Conservation (phyloP, 2,888 invertebrate genomes). For the Exocentrus adspersus region DNA sequence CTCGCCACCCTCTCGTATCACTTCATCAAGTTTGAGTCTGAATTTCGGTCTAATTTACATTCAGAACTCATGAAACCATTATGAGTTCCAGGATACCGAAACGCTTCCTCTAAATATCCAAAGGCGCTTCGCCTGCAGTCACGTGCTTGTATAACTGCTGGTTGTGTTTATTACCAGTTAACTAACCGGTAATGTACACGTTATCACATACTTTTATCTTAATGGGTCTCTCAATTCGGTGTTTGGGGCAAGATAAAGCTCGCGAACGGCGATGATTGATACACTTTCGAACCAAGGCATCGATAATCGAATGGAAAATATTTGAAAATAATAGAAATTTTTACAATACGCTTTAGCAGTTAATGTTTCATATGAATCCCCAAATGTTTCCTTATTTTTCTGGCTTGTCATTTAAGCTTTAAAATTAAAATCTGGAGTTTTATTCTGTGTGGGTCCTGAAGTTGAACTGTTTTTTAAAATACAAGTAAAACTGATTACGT, state of each 20-base stretch:
- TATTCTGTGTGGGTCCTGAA: too few relatives aligned
- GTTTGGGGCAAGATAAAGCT: neutral
- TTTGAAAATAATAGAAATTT: too few relatives aligned
- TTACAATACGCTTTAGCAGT: too few relatives aligned
- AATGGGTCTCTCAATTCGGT: constrained; percentile 4
- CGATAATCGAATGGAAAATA: too few relatives aligned
- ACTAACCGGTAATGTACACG: constrained; percentile 48
- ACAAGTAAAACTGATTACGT: too few relatives aligned
- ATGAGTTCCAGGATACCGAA: neutral
- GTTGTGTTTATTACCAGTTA: constrained; percentile 51
- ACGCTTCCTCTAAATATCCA: neutral
- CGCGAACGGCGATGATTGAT: constrained; percentile 3
- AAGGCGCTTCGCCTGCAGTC: constrained; percentile 31
- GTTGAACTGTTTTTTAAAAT: too few relatives aligned
- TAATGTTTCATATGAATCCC: too few relatives aligned
- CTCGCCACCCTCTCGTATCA: too few relatives aligned
- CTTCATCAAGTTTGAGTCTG: too few relatives aligned
- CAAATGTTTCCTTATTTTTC: too few relatives aligned
- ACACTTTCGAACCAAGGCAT: neutral
- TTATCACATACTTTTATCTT: constrained; percentile 41
- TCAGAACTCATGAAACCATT: constrained; percentile 7
- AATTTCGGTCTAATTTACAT: neutral
- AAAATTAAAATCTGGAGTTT: too few relatives aligned
- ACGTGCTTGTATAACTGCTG: constrained; percentile 50
- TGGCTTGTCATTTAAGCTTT: too few relatives aligned